Base-by-base conservation (phyloP, 2,797 vertebrate genomes). In the Sebastes alutus region DNA sequence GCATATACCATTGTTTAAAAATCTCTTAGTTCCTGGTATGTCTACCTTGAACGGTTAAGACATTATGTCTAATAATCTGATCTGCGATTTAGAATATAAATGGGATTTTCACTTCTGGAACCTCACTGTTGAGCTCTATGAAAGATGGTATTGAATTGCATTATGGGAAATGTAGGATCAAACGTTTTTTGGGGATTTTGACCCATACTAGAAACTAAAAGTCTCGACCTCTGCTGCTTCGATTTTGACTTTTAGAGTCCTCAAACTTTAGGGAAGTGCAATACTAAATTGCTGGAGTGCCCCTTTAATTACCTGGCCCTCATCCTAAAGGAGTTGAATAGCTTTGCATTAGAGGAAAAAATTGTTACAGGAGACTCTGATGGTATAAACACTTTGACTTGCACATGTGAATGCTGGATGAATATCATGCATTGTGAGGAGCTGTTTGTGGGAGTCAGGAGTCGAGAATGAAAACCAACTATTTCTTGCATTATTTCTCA, bases 401-500 rank as follows among this genome's bases (percentile, higher is more conserved):
- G 49, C 18, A 75, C 22, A 38, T 30, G 27, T 70, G 25, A 52
- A 27, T 25, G 30, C 32, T 70, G 61, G 60, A 73, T 75, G 68
- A 68, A 79, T 46, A 67, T 46, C 58, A 72, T 35, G 20, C 63
- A 56, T 12, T 14, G 32, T 9, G 59, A 59, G 5, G 23, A 74
- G 10, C 16, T 10, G 54, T 78, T 35, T n/a, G 61, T 59, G 35
- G 70, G 67, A 82, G 73, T 69, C 56, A 52, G 18, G 55, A 80
- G 55, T 29, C 10, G 13, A 65, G 16, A 65, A 63, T 27, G 22
- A 58, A 74, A 82, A 76, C 82, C 1, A 52, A 63, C 52, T 2
- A 32, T 68, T 78, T 75, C 74, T 72, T 59, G 79, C 25, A 68
- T 80, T 81, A 64, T 64, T 67, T 63, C 38, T 77, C 52, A 80